These are phyloP conservation scores for Peucedramus taeniatus DNA, from an alignment of 2,113 vertebrate genomes.

Conservation along the genomic window DNA sequence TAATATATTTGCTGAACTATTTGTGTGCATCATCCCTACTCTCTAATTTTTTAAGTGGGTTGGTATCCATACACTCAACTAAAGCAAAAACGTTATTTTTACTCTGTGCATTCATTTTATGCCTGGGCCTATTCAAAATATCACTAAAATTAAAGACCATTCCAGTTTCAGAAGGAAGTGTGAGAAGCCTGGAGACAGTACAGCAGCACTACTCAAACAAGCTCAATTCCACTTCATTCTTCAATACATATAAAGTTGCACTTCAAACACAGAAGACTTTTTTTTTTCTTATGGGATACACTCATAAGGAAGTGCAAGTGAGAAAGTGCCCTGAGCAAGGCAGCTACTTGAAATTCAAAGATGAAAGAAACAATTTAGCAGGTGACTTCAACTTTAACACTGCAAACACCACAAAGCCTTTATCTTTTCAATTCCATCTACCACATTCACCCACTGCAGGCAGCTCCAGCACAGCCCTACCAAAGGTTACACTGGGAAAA, in stretches of 20 bases:
- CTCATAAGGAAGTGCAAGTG: background rate
- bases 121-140: background rate
- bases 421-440: background rate
- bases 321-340: background rate
- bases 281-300: background rate
- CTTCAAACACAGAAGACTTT: background rate
- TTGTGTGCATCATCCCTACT: background rate
- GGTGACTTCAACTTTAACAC: background rate
- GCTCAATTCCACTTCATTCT: background rate
- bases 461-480: background rate
- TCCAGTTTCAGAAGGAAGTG: background rate
- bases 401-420: background rate
- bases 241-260: background rate
- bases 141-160: background rate
- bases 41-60: background rate
- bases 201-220: background rate
- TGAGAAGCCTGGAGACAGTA: background rate
- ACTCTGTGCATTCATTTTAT: background rate
- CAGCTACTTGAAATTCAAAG: background rate
- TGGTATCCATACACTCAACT: background rate
- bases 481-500: background rate
- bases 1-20: background rate
- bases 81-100: background rate
- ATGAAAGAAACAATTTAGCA: conserved; percentile 2
- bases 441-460: background rate